A percentile compares a stretch with the other conserved stretches of the same genome.
These are phyloP conservation scores for Protobothrops mucrosquamatus DNA, from an alignment of 2,113 vertebrate species.

Conservation along the genomic window DNA sequence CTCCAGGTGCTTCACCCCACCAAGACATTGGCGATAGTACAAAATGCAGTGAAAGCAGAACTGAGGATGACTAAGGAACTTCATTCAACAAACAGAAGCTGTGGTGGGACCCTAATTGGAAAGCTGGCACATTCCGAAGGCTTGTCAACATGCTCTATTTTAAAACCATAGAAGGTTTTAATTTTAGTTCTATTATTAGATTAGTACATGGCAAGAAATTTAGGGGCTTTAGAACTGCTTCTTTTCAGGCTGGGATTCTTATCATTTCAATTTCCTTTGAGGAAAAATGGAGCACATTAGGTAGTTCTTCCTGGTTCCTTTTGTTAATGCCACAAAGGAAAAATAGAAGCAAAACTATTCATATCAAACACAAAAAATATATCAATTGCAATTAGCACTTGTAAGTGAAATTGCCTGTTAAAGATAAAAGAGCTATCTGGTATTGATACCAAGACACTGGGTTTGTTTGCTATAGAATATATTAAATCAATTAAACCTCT, in stretches of 20 bases:
- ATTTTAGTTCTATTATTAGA: slow-evolving; percentile 43
- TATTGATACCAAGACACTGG: slow-evolving; percentile 42
- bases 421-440: slow-evolving; percentile 48
- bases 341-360: not conserved
- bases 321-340: slow-evolving; percentile 32
- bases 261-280: slow-evolving; percentile 54
- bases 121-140: slow-evolving; percentile 62
- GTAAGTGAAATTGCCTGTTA: slow-evolving; percentile 50
- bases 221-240: slow-evolving; percentile 70
- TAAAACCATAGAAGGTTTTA: slow-evolving; percentile 58
- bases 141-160: slow-evolving; percentile 59
- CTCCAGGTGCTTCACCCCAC: slow-evolving; percentile 55
- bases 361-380: not conserved
- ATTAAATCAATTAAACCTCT: slow-evolving; percentile 59
- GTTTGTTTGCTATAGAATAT: slow-evolving; percentile 53
- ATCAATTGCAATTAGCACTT: slow-evolving; percentile 54
- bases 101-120: slow-evolving; percentile 51
- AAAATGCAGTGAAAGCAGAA: slow-evolving; percentile 55
- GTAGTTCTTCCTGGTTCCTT: not conserved
- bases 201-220: slow-evolving; percentile 55
- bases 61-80: slow-evolving; percentile 57
- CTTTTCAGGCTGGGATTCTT: slow-evolving; percentile 64
- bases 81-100: slow-evolving; percentile 35
- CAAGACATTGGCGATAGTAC: slow-evolving; percentile 55
- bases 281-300: slow-evolving; percentile 40